Base-by-base conservation (phyloP, 2,113 vertebrate genomes). In the Podocnemis expansa region DNA sequence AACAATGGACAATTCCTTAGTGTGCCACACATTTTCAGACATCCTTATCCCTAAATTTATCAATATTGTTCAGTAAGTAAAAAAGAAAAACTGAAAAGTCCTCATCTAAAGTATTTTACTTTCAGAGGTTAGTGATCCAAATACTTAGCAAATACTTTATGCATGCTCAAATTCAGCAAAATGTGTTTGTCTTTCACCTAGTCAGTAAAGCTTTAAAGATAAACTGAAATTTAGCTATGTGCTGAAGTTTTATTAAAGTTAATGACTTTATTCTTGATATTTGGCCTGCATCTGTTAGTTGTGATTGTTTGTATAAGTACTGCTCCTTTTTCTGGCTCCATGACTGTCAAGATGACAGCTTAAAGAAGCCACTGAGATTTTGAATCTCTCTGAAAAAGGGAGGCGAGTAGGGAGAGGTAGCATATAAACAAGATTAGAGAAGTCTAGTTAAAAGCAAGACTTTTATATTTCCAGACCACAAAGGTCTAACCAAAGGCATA, bases 111-210 rank as follows among this genome's bases (percentile, higher is more conserved):
- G 92, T 34, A 0, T 80, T 45, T 45, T 11, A 4, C 25, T 87
- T 79, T 49, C 49, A 4, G 4, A 25, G 70, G 56, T 43, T 47
- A 56, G 5, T 76, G 41, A 76, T 25, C 43, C n/a, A n/a, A 75
- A 24, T 38, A 43, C 70, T 41, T 75, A 25, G 38, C 70, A 75
- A 75, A 75, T 75, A 43, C 25, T 24, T 24, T 75, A 75, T 25
- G 21, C 24, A 75, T 41, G 73, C 3, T 13, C 41, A 76, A 76
- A 76, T 45, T 45, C 7, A 76, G 24, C 41, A 45, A 91, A 41
- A 0, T 1, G 7, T 5, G 0, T 7, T 8, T 51, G 21, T n/a
- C 63, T 34, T 22, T 67, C n/a, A n/a, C 63, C 19, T 67, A n/a
- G 17, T 38, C 63, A 67, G 34, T 2, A 4, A 34, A 70, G 63